A percentile compares a stretch with the other conserved stretches of the same genome.
Conservation (phyloP, 2,888 invertebrate genomes). For the Caenorhabditis imperialis region DNA sequence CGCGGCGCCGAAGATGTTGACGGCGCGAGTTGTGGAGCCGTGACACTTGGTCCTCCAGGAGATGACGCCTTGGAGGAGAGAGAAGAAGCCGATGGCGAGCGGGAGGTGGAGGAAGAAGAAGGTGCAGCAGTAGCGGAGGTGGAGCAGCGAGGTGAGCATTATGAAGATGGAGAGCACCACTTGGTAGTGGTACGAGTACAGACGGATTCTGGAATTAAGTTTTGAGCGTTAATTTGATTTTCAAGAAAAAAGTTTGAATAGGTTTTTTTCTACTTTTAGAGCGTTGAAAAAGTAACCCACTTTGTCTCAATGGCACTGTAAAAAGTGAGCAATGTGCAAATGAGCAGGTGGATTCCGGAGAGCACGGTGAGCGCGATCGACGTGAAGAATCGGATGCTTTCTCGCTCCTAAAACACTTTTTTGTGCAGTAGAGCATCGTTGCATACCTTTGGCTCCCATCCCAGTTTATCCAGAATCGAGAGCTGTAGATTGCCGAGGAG, state of each 20-base stretch:
- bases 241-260: no score
- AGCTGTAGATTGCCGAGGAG: slow-evolving; percentile 56
- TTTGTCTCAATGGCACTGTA: slow-evolving; percentile 67
- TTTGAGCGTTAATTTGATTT: background rate
- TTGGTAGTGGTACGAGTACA: slow-evolving; percentile 66
- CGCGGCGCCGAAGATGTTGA: slow-evolving; percentile 63
- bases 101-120: slow-evolving; percentile 66
- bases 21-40: slow-evolving; percentile 51
- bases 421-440: background rate
- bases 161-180: slow-evolving; percentile 58
- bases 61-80: slow-evolving; percentile 58
- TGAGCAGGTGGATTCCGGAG: slow-evolving; percentile 58
- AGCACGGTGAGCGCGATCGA: slow-evolving; percentile 59
- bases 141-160: slow-evolving; percentile 53
- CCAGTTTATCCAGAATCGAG: slow-evolving; percentile 59
- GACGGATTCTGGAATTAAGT: slow-evolving; percentile 60
- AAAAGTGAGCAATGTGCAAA: slow-evolving; percentile 60
- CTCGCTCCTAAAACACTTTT: slow-evolving; percentile 14
- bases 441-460: slow-evolving; percentile 58
- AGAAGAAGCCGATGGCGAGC: slow-evolving; percentile 55
- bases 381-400: slow-evolving; percentile 51
- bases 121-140: slow-evolving; percentile 63
- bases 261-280: background rate
- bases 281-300: slow-evolving; percentile 26
- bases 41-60: slow-evolving; percentile 60